Conservation (phyloP, 2,113 vertebrate species). For the Xiphophorus couchianus region DNA sequence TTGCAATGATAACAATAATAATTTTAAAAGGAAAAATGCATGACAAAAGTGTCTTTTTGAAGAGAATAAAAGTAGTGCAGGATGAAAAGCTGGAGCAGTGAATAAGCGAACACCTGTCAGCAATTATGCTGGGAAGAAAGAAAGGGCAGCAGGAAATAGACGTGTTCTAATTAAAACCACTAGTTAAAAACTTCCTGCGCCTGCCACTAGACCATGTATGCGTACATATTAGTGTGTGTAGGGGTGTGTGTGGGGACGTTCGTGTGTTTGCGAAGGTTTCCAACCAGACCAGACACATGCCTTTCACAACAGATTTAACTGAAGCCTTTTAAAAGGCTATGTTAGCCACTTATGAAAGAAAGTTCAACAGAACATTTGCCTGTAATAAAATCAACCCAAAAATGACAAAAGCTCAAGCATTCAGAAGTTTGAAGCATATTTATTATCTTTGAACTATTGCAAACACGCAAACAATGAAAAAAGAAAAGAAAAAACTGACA, state of each 20-base stretch:
- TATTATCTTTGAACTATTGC: neutral
- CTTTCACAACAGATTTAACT: conserved; percentile 35
- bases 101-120: conserved; percentile 92
- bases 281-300: conserved; percentile 78
- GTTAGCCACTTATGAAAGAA: neutral
- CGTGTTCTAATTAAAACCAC: conserved; percentile 97
- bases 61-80: conserved; percentile 21
- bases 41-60: conserved; percentile 24
- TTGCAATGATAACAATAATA: neutral
- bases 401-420: neutral
- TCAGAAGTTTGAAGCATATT: neutral
- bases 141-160: conserved; percentile 96
- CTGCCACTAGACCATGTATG: conserved; percentile 82
- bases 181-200: conserved; percentile 99
- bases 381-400: neutral
- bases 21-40: conserved; percentile 2
- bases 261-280: conserved; percentile 4
- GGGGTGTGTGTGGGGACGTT: conserved; percentile 1
- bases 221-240: conserved; percentile 11
- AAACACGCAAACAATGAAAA: neutral
- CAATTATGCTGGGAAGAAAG: conserved; percentile 93
- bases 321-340: conserved; percentile 11
- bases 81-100: conserved; percentile 65
- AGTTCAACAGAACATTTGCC: neutral
- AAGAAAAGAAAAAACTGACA: neutral